Evolutionary conservation across 2,888 invertebrate species (phyloP).

Genomic region (Hylaea fasciaria): DNA sequence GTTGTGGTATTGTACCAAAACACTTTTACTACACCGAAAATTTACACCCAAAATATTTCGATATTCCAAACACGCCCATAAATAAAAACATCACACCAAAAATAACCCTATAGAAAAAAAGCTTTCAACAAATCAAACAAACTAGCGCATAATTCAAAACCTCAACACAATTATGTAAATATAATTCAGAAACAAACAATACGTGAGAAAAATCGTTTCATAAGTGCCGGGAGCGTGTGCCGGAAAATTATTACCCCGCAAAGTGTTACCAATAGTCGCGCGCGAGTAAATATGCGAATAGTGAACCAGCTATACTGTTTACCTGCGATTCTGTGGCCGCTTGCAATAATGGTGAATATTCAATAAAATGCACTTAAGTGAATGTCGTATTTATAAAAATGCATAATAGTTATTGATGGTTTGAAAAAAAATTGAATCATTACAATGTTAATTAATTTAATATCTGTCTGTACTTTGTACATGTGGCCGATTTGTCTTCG

Average conservation of each 20-base stretch:
- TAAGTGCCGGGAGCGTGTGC: conserved; percentile 31
- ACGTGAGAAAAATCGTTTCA: conserved; percentile 43
- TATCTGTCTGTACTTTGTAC: too few relatives aligned
- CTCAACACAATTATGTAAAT: conserved; percentile 26
- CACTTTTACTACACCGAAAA: too few relatives aligned
- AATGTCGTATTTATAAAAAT: too few relatives aligned
- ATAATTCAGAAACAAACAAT: conserved; percentile 34
- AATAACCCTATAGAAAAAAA: too few relatives aligned
- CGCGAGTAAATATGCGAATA: conserved; percentile 21
- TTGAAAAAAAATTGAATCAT: too few relatives aligned
- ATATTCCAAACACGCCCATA: too few relatives aligned
- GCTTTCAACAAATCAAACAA: neutral
- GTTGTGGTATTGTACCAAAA: too few relatives aligned
- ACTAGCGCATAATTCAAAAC: conserved; percentile 14
- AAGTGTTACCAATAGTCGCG: conserved; percentile 17
- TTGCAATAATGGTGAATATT: neutral
- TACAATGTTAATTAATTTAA: too few relatives aligned
- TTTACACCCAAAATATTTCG: too few relatives aligned
- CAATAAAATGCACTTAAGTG: too few relatives aligned
- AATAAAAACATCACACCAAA: conserved; percentile 7
- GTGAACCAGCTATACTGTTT: conserved; percentile 6
- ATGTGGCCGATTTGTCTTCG: too few relatives aligned
- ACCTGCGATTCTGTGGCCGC: neutral
- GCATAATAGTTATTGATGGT: too few relatives aligned
- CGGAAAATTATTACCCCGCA: conserved; percentile 36